Conservation (phyloP, 2,797 vertebrate genomes). For the Rhadinocentrus ornatus region DNA sequence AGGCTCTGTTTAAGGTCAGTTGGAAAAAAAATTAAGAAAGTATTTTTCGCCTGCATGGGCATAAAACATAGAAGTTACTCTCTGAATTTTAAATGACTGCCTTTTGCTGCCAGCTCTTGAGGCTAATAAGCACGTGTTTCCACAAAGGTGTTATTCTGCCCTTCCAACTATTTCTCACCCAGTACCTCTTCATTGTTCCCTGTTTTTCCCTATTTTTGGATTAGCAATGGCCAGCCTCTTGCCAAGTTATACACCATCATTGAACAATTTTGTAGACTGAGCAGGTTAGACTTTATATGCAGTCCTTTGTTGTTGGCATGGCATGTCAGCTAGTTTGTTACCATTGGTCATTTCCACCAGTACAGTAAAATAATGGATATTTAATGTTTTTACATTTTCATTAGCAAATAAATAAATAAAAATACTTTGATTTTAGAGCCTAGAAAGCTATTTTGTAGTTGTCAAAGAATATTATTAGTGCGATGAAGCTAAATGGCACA, state of each 20-base stretch:
- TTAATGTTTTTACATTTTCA: constrained; percentile 20
- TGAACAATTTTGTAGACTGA: constrained; percentile 46
- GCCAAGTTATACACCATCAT: constrained; percentile 31
- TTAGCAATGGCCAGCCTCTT: constrained; percentile 28
- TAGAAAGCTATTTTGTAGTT: neutral
- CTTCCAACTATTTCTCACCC: constrained; percentile 12
- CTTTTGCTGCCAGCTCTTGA: constrained; percentile 11
- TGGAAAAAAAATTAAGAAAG: neutral
- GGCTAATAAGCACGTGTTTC: constrained; percentile 3
- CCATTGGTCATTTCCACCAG: too few relatives aligned
- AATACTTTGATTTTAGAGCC: neutral
- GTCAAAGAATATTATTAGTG: neutral
- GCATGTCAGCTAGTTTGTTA: neutral
- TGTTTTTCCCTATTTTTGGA: constrained; percentile 40
- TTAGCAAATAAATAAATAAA: too few relatives aligned
- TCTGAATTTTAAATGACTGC: constrained; percentile 37
- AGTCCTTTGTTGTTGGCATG: constrained; percentile 39
- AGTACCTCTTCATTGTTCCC: constrained; percentile 37
- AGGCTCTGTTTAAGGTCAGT: neutral
- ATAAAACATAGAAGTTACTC: constrained; percentile 24
- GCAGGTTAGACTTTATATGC: constrained; percentile 50
- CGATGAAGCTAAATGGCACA: neutral
- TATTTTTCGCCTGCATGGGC: constrained; percentile 1
- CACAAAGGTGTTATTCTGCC: constrained; percentile 24
- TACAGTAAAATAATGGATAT: neutral